Evolutionary conservation across 92 coral and sea anemone genomes (phyloP).

Genomic region (Heliopora coerulea): DNA sequence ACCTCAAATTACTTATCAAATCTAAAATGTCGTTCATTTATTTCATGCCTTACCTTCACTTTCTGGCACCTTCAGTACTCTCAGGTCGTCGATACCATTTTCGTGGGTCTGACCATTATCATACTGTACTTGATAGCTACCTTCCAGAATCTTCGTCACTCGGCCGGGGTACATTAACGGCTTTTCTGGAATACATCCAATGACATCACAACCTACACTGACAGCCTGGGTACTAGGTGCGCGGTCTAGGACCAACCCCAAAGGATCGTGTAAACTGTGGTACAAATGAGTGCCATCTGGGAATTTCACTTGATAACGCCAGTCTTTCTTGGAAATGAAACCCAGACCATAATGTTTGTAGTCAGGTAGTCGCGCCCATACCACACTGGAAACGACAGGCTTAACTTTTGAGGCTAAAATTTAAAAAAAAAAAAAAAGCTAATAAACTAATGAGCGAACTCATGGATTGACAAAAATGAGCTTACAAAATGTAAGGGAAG

Average conservation of each 20-base stretch:
- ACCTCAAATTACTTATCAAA: no score
- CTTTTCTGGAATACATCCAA: slow-evolving; percentile 23
- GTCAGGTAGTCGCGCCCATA: slow-evolving; percentile 39
- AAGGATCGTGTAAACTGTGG: slow-evolving; percentile 24
- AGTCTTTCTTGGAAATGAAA: slow-evolving; percentile 37
- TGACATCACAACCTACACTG: slow-evolving; percentile 23
- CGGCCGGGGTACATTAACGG: slow-evolving; percentile 34
- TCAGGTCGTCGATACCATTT: slow-evolving; percentile 51
- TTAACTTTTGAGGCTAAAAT: slow-evolving; percentile 7
- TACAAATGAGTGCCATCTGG: slow-evolving; percentile 24
- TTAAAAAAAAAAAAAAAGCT: not conserved
- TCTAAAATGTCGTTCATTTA: no score
- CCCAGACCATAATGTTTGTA: slow-evolving; percentile 18
- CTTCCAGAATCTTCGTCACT: slow-evolving; percentile 8
- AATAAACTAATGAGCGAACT: no score
- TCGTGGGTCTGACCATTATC: slow-evolving; percentile 69
- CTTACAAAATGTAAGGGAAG: no score
- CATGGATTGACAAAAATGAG: not conserved
- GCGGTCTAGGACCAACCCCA: slow-evolving; percentile 11
- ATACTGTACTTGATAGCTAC: slow-evolving; percentile 58
- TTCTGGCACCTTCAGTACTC: slow-evolving; percentile 61
- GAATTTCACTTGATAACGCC: slow-evolving; percentile 43
- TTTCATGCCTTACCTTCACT: slow-evolving; percentile 68
- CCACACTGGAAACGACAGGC: slow-evolving; percentile 23
- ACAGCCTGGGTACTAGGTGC: slow-evolving; percentile 2